Conservation (phyloP, 2,113 vertebrate species). For the Perca fluviatilis region DNA sequence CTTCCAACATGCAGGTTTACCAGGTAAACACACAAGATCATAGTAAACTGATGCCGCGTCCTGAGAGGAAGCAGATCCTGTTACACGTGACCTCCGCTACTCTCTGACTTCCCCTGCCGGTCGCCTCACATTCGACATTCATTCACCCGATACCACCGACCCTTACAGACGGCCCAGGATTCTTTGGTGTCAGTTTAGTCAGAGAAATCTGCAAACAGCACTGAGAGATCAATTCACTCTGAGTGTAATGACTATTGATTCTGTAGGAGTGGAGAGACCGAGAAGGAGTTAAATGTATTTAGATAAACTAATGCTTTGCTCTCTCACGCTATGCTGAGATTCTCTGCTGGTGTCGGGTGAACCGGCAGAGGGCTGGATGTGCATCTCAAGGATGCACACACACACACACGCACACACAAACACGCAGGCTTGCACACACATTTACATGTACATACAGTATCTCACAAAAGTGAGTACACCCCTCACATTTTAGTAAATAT, state of each 20-base stretch:
- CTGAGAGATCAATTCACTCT: conserved; percentile 74
- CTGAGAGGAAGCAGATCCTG: conserved; percentile 32
- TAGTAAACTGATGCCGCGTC: background rate
- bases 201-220: conserved; percentile 69
- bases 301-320: conserved; percentile 77
- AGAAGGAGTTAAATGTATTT: conserved; percentile 73
- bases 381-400: conserved; percentile 43
- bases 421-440: background rate
- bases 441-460: too few relatives aligned
- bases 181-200: conserved; percentile 73
- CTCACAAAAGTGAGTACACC: too few relatives aligned
- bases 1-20: conserved; percentile 14
- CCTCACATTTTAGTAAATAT: too few relatives aligned
- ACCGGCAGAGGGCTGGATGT: conserved; percentile 39
- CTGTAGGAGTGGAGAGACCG: conserved; percentile 63
- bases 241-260: conserved; percentile 82
- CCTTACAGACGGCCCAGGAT: conserved; percentile 22
- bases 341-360: conserved; percentile 36
- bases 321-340: conserved; percentile 44
- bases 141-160: conserved; percentile 58
- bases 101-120: conserved; percentile 4
- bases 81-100: conserved; percentile 53
- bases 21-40: conserved; percentile 37
- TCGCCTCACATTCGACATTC: conserved; percentile 29
- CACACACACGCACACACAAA: background rate